Base-by-base conservation (phyloP, 2,888 invertebrate species). In the Theodoxus fluviatilis region DNA sequence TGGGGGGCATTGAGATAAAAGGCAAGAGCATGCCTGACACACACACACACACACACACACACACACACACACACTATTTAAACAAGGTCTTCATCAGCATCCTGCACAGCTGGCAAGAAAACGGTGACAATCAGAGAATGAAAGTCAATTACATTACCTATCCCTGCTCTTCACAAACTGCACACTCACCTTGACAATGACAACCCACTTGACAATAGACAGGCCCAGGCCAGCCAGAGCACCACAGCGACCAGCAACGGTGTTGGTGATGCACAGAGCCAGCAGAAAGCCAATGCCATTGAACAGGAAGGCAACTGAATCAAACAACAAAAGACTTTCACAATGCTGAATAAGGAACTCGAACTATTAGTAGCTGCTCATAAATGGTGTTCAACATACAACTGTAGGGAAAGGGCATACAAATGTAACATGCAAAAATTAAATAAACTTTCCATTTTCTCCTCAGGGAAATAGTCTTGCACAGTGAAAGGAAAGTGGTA, bases 221-320 rank as follows among this genome's bases (percentile, higher is more conserved):
- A 96, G 90, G 1, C 96, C 96, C 85, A 96, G 95, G 69, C 96
- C 96, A 59, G 96, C 94, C 65, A 96, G 89, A 1, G 96, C 96
- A 35, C 96, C 96, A 87, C 95, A 95, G 80, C 95, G 92, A 38
- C 94, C 94, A 49, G 96, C 96, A 81, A 96, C 94, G 67, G 96
- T 95, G 87, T 95, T 95, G 84, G 95, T 95, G 90, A 96, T 94
- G 84, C 96, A 96, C 91, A 96, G 93, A 79, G 95, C 90, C 84
- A 95, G 90, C 79, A 96, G 89, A 87, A 96, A 95, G 18, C 96
- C 96, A 85, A 96, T 92, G 96, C 96, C 96, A 89, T 96, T 96
- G 89, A 96, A 96, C 65, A 96, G 91, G 89, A 96, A 96, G 80
- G 96, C 94, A 87, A 95, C 95, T 94, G 89, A 61, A 89, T 89